Conservation (phyloP, 2,113 vertebrate genomes). For the Coptodon bakossiorum region DNA sequence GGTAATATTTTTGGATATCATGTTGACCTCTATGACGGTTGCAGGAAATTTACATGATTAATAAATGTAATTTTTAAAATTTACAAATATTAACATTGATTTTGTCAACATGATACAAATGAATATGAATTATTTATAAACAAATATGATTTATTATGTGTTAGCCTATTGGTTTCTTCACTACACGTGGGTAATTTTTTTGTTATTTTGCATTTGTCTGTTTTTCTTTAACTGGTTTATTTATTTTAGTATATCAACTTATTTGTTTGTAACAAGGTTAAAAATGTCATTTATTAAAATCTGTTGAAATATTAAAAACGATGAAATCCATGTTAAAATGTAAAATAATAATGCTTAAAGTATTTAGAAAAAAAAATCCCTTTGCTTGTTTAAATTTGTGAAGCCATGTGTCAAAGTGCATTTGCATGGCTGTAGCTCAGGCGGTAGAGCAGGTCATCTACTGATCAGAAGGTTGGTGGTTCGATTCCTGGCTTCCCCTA, state of each 20-base stretch:
- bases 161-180: neutral
- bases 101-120: neutral
- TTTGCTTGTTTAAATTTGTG: neutral
- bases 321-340: neutral
- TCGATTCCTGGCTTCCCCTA: too few relatives aligned
- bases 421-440: neutral
- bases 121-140: neutral
- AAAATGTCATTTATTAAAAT: neutral
- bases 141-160: neutral
- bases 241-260: neutral
- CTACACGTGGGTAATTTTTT: neutral
- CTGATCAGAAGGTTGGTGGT: too few relatives aligned
- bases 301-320: neutral
- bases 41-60: neutral
- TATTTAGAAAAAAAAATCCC: neutral
- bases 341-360: neutral
- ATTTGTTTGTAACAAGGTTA: neutral
- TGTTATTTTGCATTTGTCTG: neutral
- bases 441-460: too few relatives aligned
- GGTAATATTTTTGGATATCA: neutral
- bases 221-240: neutral
- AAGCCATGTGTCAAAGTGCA: neutral
- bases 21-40: neutral
- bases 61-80: neutral
- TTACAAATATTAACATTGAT: neutral